Conservation (phyloP, 2,888 invertebrate genomes). For the Philhelius pedissequus region DNA sequence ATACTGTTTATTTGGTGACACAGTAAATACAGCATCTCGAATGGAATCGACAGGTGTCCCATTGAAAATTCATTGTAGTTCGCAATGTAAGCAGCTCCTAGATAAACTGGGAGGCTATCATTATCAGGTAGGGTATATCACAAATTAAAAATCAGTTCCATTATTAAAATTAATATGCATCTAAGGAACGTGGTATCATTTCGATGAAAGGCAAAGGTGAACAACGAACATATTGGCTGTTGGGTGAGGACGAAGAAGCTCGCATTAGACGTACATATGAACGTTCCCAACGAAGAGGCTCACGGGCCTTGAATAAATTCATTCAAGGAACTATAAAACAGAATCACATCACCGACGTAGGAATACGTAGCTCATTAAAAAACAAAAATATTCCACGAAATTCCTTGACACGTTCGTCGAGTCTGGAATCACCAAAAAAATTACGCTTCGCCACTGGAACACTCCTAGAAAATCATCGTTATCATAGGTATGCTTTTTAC, state of each 20-base stretch:
- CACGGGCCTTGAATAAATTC: constrained; percentile 77
- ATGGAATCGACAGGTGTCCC: constrained; percentile 93
- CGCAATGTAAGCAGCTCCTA: constrained; percentile 84
- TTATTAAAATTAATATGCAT: constrained; percentile 15
- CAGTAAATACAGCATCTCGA: constrained; percentile 93
- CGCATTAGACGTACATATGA: constrained; percentile 81
- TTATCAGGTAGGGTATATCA: constrained; percentile 71
- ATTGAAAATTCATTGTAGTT: constrained; percentile 90
- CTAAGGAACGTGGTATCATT: constrained; percentile 87
- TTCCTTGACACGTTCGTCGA: constrained; percentile 85
- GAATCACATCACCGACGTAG: constrained; percentile 72
- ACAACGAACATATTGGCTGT: constrained; percentile 89
- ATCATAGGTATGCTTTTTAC: constrained; percentile 75
- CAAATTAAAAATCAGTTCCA: neutral
- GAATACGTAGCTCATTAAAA: constrained; percentile 85
- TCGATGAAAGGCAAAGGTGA: constrained; percentile 92
- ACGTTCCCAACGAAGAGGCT: constrained; percentile 79
- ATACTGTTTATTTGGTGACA: constrained; percentile 95
- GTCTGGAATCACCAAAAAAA: constrained; percentile 91
- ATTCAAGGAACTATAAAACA: constrained; percentile 77
- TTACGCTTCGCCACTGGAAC: constrained; percentile 88
- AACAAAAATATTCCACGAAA: constrained; percentile 82
- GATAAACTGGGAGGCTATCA: constrained; percentile 88
- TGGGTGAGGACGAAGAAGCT: constrained; percentile 85
- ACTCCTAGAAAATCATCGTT: constrained; percentile 80